Base-by-base conservation (phyloP, 92 coral and sea anemone genomes). In the Porites lobata region DNA sequence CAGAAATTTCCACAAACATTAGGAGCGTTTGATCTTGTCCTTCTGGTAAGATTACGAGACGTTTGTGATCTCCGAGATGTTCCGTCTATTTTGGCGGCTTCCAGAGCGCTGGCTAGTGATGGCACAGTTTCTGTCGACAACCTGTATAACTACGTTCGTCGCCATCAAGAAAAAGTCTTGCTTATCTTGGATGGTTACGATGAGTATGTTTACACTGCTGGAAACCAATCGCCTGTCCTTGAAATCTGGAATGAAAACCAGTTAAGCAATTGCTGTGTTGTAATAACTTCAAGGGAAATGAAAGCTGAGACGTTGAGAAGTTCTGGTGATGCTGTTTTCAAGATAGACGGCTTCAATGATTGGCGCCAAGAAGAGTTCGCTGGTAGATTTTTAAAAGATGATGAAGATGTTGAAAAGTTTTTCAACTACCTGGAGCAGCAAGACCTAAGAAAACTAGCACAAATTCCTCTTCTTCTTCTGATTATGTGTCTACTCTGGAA, bases 101-200 rank as follows among this genome's bases (percentile, higher is more conserved):
- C 82, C 1, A 13, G 24, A 18, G 14, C 62, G 70, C 69, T 77
- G 56, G 56, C 69, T n/a, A 6, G 70, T 29, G 82, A 61, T 38
- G 56, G 56, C 4, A 7, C 1, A 43, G 17, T 76, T 57, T 56
- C 80, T 1, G 24, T 76, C 2, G 67, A 76, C 26, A 13, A 29
- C 13, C n/a, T 57, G 13, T 76, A 26, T 24, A 6, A 57, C 14
- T 76, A 26, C 80, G 61, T 76, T 1, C 22, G 13, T 18, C 13
- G 15, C 15, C 61, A 77, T 77, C 81, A 77, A 59, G 81, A 77
- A 22, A 57, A 76, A 18, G 67, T 76, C 47, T 29, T 76, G 0
- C 65, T 54, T 6, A 57, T 76, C 26, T 54, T 76, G 50, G 80
- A 76, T 76, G 80, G 65, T 9, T 76, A 76, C 24, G 80, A 76